Evolutionary conservation across 2,797 vertebrate genomes (phyloP), one percentile per base, ranked within the genome.

Genomic region (Parambassis ranga): DNA sequence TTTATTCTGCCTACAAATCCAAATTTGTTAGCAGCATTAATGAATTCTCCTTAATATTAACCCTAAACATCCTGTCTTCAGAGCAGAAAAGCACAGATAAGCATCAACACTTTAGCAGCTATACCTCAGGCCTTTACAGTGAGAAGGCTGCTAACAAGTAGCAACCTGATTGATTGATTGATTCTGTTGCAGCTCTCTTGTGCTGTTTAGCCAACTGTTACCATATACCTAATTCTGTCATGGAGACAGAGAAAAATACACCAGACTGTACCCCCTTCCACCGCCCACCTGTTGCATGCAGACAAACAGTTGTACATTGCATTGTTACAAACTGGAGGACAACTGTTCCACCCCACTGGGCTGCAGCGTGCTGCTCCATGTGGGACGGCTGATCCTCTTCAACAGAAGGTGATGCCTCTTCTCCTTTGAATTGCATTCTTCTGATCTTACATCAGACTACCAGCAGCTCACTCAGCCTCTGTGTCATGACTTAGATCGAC

Each of bases 271-370:
- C 66, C 79, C 63, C 47, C 61, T 47, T 13, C 64, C 66, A 52
- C 58, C 8, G 26, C 69, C 79, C 92, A 93, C 91, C 92, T 92
- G 92, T 92, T 64, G 53, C 72, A 65, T 69, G 75, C 35, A 79
- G 82, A 87, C 87, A 84, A 83, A 85, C 85, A 86, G 83, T 87
- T 87, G 87, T 74, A 82, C 78, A 79, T 77, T 83, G 74, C 86
- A 87, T 91, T 92, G 89, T 90, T 86, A 71, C 46, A 83, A 76
- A 71, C 24, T 38, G 57, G 55, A 65, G 72, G 58, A 56, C 69
- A 75, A 63, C 62, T 64, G 63, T 67, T 75, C 47, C 58, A 57
- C 65, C 68, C 82, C 73, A 26, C 50, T 36, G 71, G 24, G 49
- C 70, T 61, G 66, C 76, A 63, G 64, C n/a, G 13, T 52, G 76